Conservation (phyloP, 2,888 invertebrate species). For the Teinopalpus imperialis region DNA sequence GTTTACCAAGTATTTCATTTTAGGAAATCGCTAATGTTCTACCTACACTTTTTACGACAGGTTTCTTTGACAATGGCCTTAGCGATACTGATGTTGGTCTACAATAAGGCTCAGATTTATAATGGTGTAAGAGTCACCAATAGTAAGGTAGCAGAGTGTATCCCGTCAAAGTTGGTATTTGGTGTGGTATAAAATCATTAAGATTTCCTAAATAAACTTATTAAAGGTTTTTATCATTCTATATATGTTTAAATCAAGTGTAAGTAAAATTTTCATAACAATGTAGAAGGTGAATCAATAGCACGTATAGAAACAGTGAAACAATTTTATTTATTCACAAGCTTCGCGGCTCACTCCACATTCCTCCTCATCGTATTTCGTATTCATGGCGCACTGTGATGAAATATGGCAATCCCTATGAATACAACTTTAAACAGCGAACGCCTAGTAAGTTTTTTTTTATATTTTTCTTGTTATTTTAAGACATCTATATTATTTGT, state of each 20-base stretch:
- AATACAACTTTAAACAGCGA: constrained; percentile 10
- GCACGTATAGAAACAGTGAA: constrained; percentile 20
- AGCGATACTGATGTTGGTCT: no score
- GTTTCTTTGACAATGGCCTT: no score
- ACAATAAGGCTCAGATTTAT: no score
- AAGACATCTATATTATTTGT: no score
- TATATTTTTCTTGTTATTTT: neutral
- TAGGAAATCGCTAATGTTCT: no score
- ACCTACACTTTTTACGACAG: no score
- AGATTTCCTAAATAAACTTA: no score
- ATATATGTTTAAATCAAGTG: neutral
- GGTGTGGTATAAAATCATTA: no score
- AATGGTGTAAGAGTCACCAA: no score
- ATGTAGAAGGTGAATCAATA: constrained; percentile 13
- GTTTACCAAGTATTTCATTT: no score
- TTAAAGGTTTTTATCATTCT: neutral
- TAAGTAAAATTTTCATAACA: neutral
- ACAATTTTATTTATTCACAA: constrained; percentile 23
- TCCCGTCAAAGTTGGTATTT: no score
- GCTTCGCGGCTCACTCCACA: constrained; percentile 16
- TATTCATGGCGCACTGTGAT: constrained; percentile 21
- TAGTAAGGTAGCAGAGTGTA: no score
- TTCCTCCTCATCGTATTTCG: constrained; percentile 22
- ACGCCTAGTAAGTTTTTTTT: neutral
- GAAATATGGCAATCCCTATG: constrained; percentile 20